phyloP scores from a whole-genome alignment of 2,797 vertebrate species.

The Alectoris magna region DNA sequence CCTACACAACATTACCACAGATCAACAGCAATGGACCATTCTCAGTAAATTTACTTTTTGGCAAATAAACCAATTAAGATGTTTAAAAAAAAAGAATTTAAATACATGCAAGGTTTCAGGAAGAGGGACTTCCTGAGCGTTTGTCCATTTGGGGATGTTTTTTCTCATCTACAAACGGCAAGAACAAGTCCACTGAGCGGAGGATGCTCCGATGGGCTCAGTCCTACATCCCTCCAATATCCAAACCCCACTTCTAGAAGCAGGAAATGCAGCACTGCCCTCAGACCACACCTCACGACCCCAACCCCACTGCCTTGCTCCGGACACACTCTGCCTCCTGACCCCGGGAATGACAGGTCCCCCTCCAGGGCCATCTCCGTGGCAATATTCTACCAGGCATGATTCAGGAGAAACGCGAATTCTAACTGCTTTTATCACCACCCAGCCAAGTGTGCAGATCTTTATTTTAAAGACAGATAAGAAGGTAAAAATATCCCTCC shows the following conservation, averaged over 20 bases:
- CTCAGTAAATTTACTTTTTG: background rate
- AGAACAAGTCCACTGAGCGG: background rate
- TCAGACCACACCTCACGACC: fast-evolving
- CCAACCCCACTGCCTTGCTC: background rate
- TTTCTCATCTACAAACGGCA: fast-evolving
- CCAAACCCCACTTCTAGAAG: fast-evolving
- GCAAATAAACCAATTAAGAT: background rate
- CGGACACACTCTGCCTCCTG: fast-evolving
- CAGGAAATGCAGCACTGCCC: fast-evolving
- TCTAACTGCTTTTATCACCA: background rate
- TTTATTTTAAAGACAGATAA: background rate
- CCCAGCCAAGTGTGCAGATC: background rate
- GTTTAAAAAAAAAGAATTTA: background rate
- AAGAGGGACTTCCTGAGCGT: background rate
- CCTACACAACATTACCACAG: background rate
- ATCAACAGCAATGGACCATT: background rate
- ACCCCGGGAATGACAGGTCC: fast-evolving
- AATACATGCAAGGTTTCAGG: background rate
- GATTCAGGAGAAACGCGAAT: background rate
- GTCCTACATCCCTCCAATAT: fast-evolving
- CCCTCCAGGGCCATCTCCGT: background rate
- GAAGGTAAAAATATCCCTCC: constrained; percentile 1
- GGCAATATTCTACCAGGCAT: background rate
- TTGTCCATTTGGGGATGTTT: fast-evolving
- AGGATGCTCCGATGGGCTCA: background rate